Base-by-base conservation (phyloP, 2,888 invertebrate genomes). In the Agonum fuliginosum region DNA sequence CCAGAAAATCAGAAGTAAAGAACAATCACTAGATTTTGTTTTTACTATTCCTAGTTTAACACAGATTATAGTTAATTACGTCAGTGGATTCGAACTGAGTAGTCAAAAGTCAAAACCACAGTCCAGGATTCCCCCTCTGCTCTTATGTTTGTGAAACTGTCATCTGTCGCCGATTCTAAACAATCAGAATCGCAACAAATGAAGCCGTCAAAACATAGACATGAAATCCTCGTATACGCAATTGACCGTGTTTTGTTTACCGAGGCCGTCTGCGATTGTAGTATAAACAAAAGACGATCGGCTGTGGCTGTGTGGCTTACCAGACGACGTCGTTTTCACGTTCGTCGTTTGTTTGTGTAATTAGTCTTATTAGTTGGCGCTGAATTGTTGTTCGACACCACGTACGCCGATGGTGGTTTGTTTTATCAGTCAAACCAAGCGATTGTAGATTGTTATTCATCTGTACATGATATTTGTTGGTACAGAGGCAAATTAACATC, bases 311-410 rank as follows among this genome's bases (percentile, higher is more conserved):
- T n/a, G n/a, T n/a, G n/a, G n/a, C n/a, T n/a, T n/a, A n/a, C n/a
- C n/a, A 54, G 27, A 54, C 54, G 27, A 54, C n/a, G 54, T 54
- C 54, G 54, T 54, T 54, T 54, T 54, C 54, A 54, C 54, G 54
- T 54, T 22, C 54, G 54, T 10, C 27, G 54, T 54, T 30, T 30
- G 54, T 54, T 54, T 54, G 54, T 24, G 54, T 54, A 54, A 54
- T 54, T 54, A 27, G 54, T 3, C 54, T 54, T 22, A 54, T 54
- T 54, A 54, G 54, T 54, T 27, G 22, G 5, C 27, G 54, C 27
- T n/a, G 14, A 27, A 54, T n/a, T 54, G 54, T 54, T 54, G 54
- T 54, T 54, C 27, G 54, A 54, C 24, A 54, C 54, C 24, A 54
- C 54, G 54, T 54, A 10, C n/a, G 10, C 24, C 30, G 30, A 30